Evolutionary conservation across 2,797 vertebrate genomes (phyloP).

Genomic region (Todus mexicanus): DNA sequence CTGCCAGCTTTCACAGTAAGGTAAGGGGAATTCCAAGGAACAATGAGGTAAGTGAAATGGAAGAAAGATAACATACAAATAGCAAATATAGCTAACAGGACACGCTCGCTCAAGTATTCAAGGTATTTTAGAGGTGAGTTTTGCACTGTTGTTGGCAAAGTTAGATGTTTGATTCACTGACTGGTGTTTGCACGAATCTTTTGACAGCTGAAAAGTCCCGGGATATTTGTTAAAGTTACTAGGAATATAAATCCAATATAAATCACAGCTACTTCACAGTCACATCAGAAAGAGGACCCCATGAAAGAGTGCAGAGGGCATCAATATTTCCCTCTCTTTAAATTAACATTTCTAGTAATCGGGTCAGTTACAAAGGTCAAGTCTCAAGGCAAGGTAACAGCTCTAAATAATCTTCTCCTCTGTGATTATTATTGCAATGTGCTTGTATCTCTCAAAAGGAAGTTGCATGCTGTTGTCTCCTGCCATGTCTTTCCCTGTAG

Average conservation of each 20-base stretch:
- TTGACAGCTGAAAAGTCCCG: not conserved
- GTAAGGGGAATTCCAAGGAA: not conserved
- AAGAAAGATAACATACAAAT: not conserved
- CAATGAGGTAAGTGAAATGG: not conserved
- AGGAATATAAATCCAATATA: not conserved
- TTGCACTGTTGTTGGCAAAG: not conserved
- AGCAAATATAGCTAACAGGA: not conserved
- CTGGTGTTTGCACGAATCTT: not conserved
- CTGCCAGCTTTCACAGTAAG: not conserved
- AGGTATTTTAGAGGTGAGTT: not conserved
- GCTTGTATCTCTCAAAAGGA: not conserved
- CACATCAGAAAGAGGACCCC: not conserved
- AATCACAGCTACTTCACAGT: not conserved
- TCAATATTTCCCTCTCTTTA: not conserved
- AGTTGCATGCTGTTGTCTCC: not conserved
- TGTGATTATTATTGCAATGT: not conserved
- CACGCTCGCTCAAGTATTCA: not conserved
- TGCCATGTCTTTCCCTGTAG: not conserved
- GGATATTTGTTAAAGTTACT: not conserved
- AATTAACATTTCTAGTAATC: not conserved
- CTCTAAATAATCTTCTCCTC: not conserved
- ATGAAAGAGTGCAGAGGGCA: not conserved
- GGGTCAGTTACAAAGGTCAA: not conserved
- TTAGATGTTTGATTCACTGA: not conserved
- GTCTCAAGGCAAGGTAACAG: not conserved